Conservation (phyloP, 2,113 vertebrate genomes). For the Corythoichthys intestinalis region DNA sequence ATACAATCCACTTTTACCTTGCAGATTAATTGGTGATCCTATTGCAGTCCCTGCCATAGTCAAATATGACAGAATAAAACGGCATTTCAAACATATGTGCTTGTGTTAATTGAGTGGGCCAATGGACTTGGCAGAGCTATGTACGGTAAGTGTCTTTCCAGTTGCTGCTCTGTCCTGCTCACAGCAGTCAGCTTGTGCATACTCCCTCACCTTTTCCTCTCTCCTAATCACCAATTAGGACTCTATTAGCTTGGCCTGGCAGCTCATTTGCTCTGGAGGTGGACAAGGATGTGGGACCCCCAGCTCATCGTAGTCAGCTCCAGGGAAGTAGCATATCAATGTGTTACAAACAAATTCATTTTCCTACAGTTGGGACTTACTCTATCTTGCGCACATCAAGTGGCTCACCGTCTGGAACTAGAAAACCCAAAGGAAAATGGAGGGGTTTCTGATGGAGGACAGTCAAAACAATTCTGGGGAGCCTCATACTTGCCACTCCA, state of each 20-base stretch:
- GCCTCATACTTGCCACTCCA: slow-evolving; percentile 92
- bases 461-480: slow-evolving; percentile 75
- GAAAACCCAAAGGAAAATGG: slow-evolving; percentile 51
- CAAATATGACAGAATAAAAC: not conserved
- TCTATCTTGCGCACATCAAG: not conserved
- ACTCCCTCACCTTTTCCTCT: slow-evolving; percentile 70
- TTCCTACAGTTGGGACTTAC: slow-evolving; percentile 30
- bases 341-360: slow-evolving; percentile 45
- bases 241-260: slow-evolving; percentile 95
- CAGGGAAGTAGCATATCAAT: slow-evolving; percentile 65
- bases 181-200: slow-evolving; percentile 51
- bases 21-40: not conserved
- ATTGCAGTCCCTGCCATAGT: not conserved
- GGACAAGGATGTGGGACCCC: slow-evolving; percentile 78
- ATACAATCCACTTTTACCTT: not conserved
- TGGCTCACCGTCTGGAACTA: slow-evolving; percentile 4
- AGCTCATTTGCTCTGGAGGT: slow-evolving; percentile 89
- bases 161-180: slow-evolving; percentile 37
- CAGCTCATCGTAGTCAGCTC: slow-evolving; percentile 82
- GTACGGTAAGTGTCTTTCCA: not conserved
- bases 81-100: not conserved
- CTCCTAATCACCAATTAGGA: slow-evolving; percentile 99
- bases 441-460: slow-evolving; percentile 64
- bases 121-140: not conserved
- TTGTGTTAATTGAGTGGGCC: not conserved